These are phyloP conservation scores for Dorcus hopei DNA, from an alignment of 2,888 invertebrate genomes.

Conservation along the genomic window DNA sequence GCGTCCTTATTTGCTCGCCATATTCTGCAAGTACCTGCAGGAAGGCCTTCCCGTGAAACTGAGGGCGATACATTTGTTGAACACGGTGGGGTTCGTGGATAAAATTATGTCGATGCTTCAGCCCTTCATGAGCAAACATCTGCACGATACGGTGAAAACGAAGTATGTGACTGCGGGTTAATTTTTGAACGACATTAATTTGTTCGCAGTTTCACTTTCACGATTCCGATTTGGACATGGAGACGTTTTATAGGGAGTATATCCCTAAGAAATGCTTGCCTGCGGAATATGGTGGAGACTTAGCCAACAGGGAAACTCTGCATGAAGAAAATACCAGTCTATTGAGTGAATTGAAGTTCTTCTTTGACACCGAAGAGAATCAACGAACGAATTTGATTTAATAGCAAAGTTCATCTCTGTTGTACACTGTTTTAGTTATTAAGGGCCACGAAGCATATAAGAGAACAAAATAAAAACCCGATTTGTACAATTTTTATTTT, in stretches of 20 bases:
- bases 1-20: slow-evolving; percentile 49
- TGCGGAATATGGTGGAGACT: slow-evolving; percentile 60
- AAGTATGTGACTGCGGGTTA: not conserved
- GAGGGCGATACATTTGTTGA: slow-evolving; percentile 65
- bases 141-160: slow-evolving; percentile 45
- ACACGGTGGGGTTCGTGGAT: slow-evolving; percentile 52
- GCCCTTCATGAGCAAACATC: slow-evolving; percentile 51
- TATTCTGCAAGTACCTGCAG: slow-evolving; percentile 66
- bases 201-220: slow-evolving; percentile 60
- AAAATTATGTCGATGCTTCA: slow-evolving; percentile 49
- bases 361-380: slow-evolving; percentile 36
- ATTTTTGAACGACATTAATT: slow-evolving; percentile 23
- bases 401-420: no score
- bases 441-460: no score
- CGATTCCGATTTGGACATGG: slow-evolving; percentile 54
- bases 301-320: slow-evolving; percentile 42
- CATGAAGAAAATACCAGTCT: slow-evolving; percentile 32
- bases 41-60: slow-evolving; percentile 66
- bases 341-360: slow-evolving; percentile 31
- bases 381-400: slow-evolving; percentile 18
- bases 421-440: no score
- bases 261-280: slow-evolving; percentile 59
- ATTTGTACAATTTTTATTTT: no score
- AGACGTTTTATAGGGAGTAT: slow-evolving; percentile 55
- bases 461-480: no score